Base-by-base conservation (phyloP, 2,797 vertebrate species). In the Gallinago stenura region DNA sequence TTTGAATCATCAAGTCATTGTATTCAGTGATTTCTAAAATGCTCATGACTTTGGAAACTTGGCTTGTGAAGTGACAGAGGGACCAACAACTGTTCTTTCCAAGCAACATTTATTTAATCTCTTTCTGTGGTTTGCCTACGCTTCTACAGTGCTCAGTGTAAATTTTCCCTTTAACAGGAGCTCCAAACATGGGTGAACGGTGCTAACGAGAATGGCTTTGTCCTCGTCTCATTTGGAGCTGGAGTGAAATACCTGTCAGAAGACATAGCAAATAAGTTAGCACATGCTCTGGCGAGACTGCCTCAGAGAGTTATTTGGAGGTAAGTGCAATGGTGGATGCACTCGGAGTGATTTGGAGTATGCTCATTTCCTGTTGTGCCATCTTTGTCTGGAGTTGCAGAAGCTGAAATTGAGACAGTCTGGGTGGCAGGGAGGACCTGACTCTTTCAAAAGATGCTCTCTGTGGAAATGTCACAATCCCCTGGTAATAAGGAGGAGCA, bases 181-280 rank as follows among this genome's bases (percentile, higher is more conserved):
- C 99, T 99, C 65, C 98, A 99, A 77, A 96, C 87, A 0, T 99
- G 99, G 99, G 99, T 99, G 91, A 98, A 98, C 64, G 98, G 98
- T 95, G 98, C 99, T 78, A 97, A 98, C 3, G 98, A 99, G 91
- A 98, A 99, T n/a, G 99, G 99, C 83, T 99, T 99, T 84, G 98
- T 99, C 83, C 98, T 99, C 6, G 99, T 99, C 78, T 99, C 99
- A 0, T 99, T 99, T 45, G 99, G 99, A 83, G 99, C 99, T 5
- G 99, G 99, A 57, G 99, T 99, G 83, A 99, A 99, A 95, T 99
- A 99, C 93, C 98, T 99, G 82, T 99, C 99, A 3, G 98, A 99
- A 86, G 99, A 99, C 64, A 99, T 99, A 51, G 98, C 99, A 43
- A 97, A 98, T 94, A 99, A 99, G 97, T 95, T 99, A 92, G 99